A percentile compares a stretch with the other conserved stretches of the same genome.
These are phyloP conservation scores for Kradibia gibbosae DNA, from an alignment of 1,140 invertebrate species.

Conservation along the genomic window DNA sequence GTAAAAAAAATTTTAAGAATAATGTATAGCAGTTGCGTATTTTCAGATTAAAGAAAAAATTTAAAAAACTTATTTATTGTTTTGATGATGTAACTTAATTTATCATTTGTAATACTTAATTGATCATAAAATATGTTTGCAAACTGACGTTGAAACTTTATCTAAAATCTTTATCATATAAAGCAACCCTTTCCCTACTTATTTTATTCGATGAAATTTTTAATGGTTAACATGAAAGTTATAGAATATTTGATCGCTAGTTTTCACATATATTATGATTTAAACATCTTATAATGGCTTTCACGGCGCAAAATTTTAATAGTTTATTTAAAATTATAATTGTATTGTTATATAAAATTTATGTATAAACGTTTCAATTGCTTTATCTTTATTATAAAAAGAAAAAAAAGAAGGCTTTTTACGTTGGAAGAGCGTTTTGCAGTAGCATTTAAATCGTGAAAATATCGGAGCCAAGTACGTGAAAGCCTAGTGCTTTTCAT, in stretches of 20 bases:
- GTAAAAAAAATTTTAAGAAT: constrained; percentile 43
- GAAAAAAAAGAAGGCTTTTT: constrained; percentile 14
- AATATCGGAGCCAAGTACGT: too few species aligned
- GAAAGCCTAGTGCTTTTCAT: too few species aligned
- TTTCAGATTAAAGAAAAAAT: constrained; percentile 23
- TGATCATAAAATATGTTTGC: constrained; percentile 42
- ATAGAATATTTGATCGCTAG: constrained; percentile 1
- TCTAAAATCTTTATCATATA: constrained; percentile 21
- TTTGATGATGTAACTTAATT: constrained; percentile 46
- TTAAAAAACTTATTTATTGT: constrained; percentile 45
- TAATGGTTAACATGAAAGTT: constrained; percentile 35
- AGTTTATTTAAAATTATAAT: background rate
- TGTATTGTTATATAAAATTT: too few species aligned
- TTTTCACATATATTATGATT: constrained; percentile 16
- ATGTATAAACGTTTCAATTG: background rate
- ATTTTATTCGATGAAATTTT: constrained; percentile 1
- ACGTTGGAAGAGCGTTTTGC: background rate
- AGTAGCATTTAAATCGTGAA: background rate
- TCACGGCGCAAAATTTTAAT: background rate
- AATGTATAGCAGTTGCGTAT: constrained; percentile 40
- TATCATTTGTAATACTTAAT: constrained; percentile 46
- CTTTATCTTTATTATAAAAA: background rate
- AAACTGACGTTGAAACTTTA: constrained; percentile 36
- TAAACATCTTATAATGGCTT: background rate
- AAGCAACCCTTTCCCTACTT: constrained; percentile 4